Base-by-base conservation (phyloP, 92 coral and sea anemone species). In the Ricordea florida region DNA sequence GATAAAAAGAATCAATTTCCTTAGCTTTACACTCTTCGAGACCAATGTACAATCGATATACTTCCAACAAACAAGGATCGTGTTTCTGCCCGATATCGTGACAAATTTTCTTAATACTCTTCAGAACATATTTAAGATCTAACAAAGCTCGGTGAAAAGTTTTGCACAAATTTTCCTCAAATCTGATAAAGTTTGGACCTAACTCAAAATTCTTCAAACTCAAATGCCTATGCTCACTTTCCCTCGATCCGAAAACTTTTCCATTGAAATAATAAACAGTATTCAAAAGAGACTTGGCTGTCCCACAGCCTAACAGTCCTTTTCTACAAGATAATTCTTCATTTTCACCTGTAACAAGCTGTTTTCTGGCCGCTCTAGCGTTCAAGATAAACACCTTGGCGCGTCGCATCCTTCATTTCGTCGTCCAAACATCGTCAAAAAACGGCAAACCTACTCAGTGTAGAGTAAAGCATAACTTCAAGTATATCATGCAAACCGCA, bases 131-230 rank as follows among this genome's bases (percentile, higher is more conserved):
- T 70, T 70, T 85, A 27, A 85, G 79, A 79, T 78, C 85, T 32
- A 47, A 44, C 63, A 85, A 55, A 27, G 82, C 86, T 20, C 86
- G 62, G 25, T 79, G 86, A 65, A 79, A 79, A 11, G 86, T 79
- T 65, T 85, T 85, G 62, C 90, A 65, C 46, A 62, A 52, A 68
- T 58, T 84, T 48, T 84, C 89, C 51, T 76, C 89, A 76, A 84
- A 84, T 43, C 47, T 69, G 22, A 84, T 84, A 20, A 49, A 72
- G 68, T 79, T 79, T 62, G 72, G 51, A 40, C 57, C 67, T 58
- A 85, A 28, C 38, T 47, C 74, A 57, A 87, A 87, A 65, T 72
- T 66, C 50, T 50, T 80, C 57, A 72, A 33, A 29, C 30, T 67
- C 67, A 79, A 70, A 63, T 78, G 62, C 45, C 86, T 59, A 55